Base-by-base conservation (phyloP, 2,888 invertebrate species). In the Halictus quadricinctus region DNA sequence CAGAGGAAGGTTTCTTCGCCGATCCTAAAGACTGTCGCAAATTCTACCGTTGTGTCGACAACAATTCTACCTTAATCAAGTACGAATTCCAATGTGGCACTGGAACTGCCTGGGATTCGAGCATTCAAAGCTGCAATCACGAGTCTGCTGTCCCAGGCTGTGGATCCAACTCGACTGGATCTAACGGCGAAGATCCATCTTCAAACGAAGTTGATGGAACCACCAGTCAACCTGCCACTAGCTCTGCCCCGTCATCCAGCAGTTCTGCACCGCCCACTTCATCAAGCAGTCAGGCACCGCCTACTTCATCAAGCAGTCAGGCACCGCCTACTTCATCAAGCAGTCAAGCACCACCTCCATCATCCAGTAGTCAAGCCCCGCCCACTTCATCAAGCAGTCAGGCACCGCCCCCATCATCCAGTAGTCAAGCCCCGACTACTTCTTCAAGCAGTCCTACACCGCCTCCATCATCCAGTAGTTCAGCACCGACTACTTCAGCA, bases 11-110 rank as follows among this genome's bases (percentile, higher is more conserved):
- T 77, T 98, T 97, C 93, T 95, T 96, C 90, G 96, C 96, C 25
- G 96, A 97, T 93, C 95, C 95, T 50, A 94, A 95, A 74, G 95
- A 97, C 91, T 97, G 97, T 91, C 96, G 95, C 84, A 97, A 96
- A 92, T 97, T 97, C 94, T 97, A 97, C 93, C 95, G 97, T 88
- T 97, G 97, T 94, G 97, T 97, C 58, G 95, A 95, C 85, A 95
- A 96, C 91, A 96, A 96, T 0, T 95, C 95, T 48, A 81, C 70
- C 7, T 91, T 92, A 86, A 95, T 93, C 8, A 95, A 95, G 89
- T 95, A 95, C 90, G 96, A 96, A 75, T 97, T 96, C 90, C 94
- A 95, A 77, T 97, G 97, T 90, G 96, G 96, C 0, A 95, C 96
- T 81, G 97, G 96, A 58, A 97, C 97, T 0, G 96, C 96, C n/a